These are phyloP conservation scores for Orgyia antiqua DNA, from an alignment of 2,888 invertebrate species.

Conservation along the genomic window DNA sequence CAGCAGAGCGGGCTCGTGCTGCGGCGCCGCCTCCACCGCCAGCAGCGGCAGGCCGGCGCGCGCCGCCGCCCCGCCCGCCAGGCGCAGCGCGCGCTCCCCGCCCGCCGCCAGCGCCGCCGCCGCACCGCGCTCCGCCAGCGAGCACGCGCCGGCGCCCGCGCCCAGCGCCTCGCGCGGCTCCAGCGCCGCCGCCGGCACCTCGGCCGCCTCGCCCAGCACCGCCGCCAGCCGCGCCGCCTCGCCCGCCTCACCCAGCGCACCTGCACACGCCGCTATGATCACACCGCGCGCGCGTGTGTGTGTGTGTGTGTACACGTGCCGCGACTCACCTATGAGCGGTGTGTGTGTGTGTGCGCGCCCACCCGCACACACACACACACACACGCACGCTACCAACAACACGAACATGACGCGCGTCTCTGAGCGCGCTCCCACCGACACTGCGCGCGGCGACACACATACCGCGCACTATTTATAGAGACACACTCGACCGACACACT, in stretches of 20 bases:
- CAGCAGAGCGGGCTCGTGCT: slow-evolving; percentile 36
- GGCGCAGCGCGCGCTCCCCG: slow-evolving; percentile 24
- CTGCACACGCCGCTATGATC: slow-evolving; percentile 13
- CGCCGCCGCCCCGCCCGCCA: slow-evolving; percentile 45
- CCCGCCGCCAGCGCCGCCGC: slow-evolving; percentile 26
- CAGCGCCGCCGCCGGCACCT: slow-evolving; percentile 10
- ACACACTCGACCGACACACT: slow-evolving; percentile 88
- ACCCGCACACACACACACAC: slow-evolving; percentile 83
- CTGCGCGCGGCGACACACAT: slow-evolving; percentile 88
- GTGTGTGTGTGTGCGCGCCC: slow-evolving; percentile 85
- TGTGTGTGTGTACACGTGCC: not conserved
- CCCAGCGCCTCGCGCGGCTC: slow-evolving; percentile 31
- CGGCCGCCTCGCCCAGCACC: slow-evolving; percentile 15
- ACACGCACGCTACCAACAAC: slow-evolving; percentile 84
- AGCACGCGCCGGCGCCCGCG: slow-evolving; percentile 26
- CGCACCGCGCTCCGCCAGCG: slow-evolving; percentile 17
- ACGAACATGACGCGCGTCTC: slow-evolving; percentile 80
- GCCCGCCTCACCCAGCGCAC: slow-evolving; percentile 39
- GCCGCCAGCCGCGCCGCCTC: slow-evolving; percentile 31
- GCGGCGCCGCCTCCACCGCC: slow-evolving; percentile 35
- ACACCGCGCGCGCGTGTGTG: not conserved
- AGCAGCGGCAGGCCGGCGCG: slow-evolving; percentile 49
- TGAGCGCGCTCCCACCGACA: slow-evolving; percentile 39
- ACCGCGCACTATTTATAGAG: slow-evolving; percentile 88
- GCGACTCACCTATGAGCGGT: slow-evolving; percentile 73